Percentiles rank a stretch among this genome's conserved stretches.
Evolutionary conservation across 2,113 vertebrate species (phyloP).

Genomic region (Eulemur macaco): DNA sequence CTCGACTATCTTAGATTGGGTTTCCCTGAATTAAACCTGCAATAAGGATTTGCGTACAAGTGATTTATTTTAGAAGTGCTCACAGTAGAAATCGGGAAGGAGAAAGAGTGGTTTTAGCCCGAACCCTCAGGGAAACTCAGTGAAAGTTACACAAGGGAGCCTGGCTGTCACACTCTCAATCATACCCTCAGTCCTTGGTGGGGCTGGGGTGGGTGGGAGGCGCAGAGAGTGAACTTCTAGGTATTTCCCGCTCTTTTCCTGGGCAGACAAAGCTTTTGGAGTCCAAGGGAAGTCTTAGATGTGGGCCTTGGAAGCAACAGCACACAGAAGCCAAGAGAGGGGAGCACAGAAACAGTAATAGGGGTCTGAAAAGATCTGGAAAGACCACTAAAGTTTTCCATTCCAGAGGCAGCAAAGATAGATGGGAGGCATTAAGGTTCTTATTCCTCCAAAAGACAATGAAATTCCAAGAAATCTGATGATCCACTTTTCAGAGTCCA

Average conservation of each 20-base stretch:
- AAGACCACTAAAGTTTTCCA: neutral
- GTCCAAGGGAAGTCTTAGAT: neutral
- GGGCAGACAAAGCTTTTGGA: neutral
- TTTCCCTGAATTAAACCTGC: neutral
- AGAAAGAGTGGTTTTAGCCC: neutral
- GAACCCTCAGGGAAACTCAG: neutral
- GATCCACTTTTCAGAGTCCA: neutral
- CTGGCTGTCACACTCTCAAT: neutral
- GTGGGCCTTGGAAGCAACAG: neutral
- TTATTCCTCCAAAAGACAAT: neutral
- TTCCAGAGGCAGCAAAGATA: rapidly evolving
- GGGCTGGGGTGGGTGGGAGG: rapidly evolving
- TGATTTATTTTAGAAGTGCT: neutral
- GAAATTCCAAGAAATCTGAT: neutral
- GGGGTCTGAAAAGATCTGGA: neutral
- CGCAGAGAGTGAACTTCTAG: neutral
- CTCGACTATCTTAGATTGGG: neutral
- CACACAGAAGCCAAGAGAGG: neutral
- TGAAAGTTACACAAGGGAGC: neutral
- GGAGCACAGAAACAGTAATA: neutral
- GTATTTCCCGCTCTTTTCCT: neutral
- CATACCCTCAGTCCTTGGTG: neutral
- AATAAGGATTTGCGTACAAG: neutral
- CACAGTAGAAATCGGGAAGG: neutral
- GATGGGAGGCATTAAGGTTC: neutral